Evolutionary conservation across 2,113 vertebrate genomes (phyloP), one percentile per base, ranked within the genome.

Genomic region (Platysteira castanea): DNA sequence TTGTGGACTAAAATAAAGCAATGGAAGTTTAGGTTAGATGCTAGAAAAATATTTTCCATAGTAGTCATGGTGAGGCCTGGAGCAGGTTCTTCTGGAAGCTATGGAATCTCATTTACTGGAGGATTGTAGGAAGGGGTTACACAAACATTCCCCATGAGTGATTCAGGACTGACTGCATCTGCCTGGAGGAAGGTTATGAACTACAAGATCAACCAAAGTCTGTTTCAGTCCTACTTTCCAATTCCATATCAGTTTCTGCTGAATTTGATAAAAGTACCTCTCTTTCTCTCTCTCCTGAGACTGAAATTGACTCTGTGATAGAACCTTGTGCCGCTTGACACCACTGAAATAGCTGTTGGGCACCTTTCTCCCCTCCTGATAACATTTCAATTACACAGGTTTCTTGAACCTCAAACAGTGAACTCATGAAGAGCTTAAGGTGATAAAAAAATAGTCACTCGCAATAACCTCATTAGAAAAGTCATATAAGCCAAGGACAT

Each of bases 181-280:
- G 75, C 83, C 92, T 90, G 54, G 54, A 93, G 90, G 57, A 88
- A 30, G 54, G 76, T 94, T 90, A 88, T 83, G 90, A 95, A 90
- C 88, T 92, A 41, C 50, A 61, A 59, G 57, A 80, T 83, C 61
- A 65, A 47, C 68, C 50, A 86, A 50, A 50, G 68, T 77, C 33
- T 22, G 17, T 76, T 85, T 46, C 46, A 67, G 85, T 33, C 20
- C 42, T 73, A 19, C 37, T 77, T 85, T 85, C 22, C 49, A 80
- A 49, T 31, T 74, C 39, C 30, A 44, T 54, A 67, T 81, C 64
- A 53, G 15, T 71, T 89, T 91, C 37, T 1, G 3, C 11, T 56
- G 50, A 69, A 49, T 57, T 87, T 68, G 21, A 21, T 85, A 57
- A 73, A 94, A 33, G 18, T 37, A 18, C 11, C n/a, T 68, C 9